Base-by-base conservation (phyloP, 2,888 invertebrate genomes). In the Lithophane leautieri region DNA sequence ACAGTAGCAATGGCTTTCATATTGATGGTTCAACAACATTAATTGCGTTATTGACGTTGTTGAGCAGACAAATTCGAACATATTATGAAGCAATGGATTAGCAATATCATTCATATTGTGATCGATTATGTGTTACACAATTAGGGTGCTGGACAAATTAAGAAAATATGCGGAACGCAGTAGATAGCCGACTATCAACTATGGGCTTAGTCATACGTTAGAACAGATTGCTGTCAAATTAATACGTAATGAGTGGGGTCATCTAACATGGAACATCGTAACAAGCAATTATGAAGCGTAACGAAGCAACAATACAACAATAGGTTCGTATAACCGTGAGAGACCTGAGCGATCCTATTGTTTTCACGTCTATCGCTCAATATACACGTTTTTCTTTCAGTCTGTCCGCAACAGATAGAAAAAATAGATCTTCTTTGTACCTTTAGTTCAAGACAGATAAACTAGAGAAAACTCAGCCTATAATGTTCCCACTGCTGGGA, bases 221-320 rank as follows among this genome's bases (percentile, higher is more conserved):
- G 4, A 50, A 56, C 47, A 34, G 28, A 79, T 56, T 58, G 62
- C 28, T 56, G 50, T 63, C 25, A 63, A 77, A 63, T 60, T 42
- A 65, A 50, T 69, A 25, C 58, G 54, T 69, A 81, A 69, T 40
- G 34, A 67, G 40, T 60, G 28, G 16, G 47, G 78, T 71, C 71
- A 71, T 63, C 11, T 14, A 71, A 52, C 83, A 25, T 34, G 16
- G 62, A 70, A 19, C 68, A 63, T 65, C 78, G 67, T 72, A 71
- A 80, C 58, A 68, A 83, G 74, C 74, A 86, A 86, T 85, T 76
- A 83, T 63, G 65, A 70, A 72, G 68, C 69, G 66, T 72, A 80
- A 84, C 81, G 66, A 86, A 66, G 25, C 42, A 62, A 52, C 34
- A 14, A 76, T 40, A 68, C 34, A 83, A 81, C 52, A 77, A 77